phyloP scores from a whole-genome alignment of 2,113 vertebrate species.

The Thoracochromis brauschi region DNA sequence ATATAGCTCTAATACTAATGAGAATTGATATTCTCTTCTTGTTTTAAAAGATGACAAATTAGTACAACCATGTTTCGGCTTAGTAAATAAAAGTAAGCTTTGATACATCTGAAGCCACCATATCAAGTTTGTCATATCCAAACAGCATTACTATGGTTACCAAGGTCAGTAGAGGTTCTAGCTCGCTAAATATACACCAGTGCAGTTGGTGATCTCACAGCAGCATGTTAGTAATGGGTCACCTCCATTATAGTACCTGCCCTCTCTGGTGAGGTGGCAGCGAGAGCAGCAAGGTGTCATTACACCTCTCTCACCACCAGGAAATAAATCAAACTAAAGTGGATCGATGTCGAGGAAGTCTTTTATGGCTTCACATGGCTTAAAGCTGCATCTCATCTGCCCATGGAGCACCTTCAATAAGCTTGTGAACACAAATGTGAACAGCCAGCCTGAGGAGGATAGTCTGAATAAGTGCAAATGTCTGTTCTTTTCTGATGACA shows the following conservation, averaged over 20 bases:
- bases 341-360: neutral
- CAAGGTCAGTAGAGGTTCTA: constrained; percentile 15
- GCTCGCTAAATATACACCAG: constrained; percentile 20
- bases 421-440: neutral
- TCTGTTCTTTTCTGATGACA: neutral
- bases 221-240: constrained; percentile 19
- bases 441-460: neutral
- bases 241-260: constrained; percentile 6
- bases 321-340: neutral
- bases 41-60: neutral
- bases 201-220: constrained; percentile 8
- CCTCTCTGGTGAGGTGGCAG: neutral
- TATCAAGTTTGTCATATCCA: neutral
- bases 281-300: neutral
- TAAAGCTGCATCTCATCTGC: neutral
- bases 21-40: neutral
- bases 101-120: neutral
- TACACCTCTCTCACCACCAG: neutral
- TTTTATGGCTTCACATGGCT: neutral
- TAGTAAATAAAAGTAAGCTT: neutral
- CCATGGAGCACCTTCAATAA: neutral
- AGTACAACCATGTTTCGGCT: neutral
- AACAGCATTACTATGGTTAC: constrained; percentile 40
- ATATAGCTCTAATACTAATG: neutral
- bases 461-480: neutral